Evolutionary conservation across 1,140 invertebrate genomes (phyloP).

Genomic region (Helicoverpa zea): DNA sequence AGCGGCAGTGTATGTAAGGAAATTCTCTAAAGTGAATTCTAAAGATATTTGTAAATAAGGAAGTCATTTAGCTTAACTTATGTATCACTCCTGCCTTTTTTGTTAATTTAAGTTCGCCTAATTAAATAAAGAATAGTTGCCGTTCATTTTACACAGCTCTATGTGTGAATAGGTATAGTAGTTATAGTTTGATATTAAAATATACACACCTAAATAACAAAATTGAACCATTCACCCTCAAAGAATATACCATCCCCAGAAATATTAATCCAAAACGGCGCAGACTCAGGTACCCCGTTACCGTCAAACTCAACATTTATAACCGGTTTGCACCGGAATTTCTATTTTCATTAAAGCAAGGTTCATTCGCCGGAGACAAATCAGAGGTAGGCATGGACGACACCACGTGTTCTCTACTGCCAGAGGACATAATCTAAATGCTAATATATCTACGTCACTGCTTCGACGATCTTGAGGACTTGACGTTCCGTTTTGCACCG

Average conservation of each 20-base stretch:
- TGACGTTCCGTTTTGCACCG: conserved; percentile 15
- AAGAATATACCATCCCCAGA: not conserved
- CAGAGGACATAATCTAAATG: conserved; percentile 66
- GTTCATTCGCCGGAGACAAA: conserved; percentile 49
- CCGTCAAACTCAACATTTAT: conserved; percentile 17
- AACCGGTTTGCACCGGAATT: conserved; percentile 26
- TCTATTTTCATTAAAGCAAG: conserved; percentile 53
- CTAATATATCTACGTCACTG: conserved; percentile 63
- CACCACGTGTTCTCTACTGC: conserved; percentile 53
- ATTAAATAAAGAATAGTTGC: too few species aligned
- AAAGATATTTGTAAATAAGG: conserved; percentile 21
- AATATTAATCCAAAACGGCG: conserved; percentile 16
- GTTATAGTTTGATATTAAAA: too few species aligned
- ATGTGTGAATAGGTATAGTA: too few species aligned
- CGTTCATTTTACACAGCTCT: too few species aligned
- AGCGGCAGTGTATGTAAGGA: conserved; percentile 33
- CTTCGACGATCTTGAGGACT: conserved; percentile 25
- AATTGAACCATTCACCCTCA: not conserved
- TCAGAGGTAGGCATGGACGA: conserved; percentile 47
- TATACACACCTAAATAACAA: not conserved
- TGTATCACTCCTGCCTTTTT: too few species aligned
- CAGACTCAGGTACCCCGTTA: conserved; percentile 7
- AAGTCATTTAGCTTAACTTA: conserved; percentile 1
- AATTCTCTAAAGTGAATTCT: conserved; percentile 42
- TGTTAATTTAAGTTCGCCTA: too few species aligned